A percentile compares a stretch with the other conserved stretches of the same genome.
Conservation (phyloP, 2,888 invertebrate species). For the Antitype chi region DNA sequence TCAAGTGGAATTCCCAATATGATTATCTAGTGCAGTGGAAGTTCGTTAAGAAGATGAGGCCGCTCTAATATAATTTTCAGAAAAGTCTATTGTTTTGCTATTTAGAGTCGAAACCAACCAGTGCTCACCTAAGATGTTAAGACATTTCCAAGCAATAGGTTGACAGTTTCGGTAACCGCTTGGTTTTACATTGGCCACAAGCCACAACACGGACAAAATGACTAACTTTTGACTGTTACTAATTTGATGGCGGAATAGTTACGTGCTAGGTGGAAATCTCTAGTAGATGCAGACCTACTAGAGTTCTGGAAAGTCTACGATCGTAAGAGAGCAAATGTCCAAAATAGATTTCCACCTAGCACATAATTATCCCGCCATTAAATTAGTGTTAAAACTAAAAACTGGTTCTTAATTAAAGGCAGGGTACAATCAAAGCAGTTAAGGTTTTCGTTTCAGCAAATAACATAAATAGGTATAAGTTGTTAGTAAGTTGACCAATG, state of each 20-base stretch:
- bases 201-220: background rate
- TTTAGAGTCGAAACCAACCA: background rate
- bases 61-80: conserved; percentile 26
- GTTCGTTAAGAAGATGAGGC: conserved; percentile 4
- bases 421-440: background rate
- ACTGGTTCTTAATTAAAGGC: background rate
- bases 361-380: too few relatives aligned
- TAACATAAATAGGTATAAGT: background rate
- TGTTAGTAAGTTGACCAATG: background rate
- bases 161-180: background rate
- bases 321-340: background rate
- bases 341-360: background rate
- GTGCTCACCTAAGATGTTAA: background rate
- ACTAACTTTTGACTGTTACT: too few relatives aligned
- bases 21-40: conserved; percentile 33
- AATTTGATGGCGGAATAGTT: too few relatives aligned
- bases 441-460: background rate
- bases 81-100: background rate
- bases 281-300: too few relatives aligned
- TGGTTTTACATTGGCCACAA: background rate
- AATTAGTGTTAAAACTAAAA: background rate
- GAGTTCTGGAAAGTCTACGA: background rate
- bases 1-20: conserved; percentile 43
- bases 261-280: too few relatives aligned
- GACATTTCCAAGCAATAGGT: background rate